These are phyloP conservation scores for Achlya flavicornis DNA, from an alignment of 2,888 invertebrate species.

Conservation along the genomic window DNA sequence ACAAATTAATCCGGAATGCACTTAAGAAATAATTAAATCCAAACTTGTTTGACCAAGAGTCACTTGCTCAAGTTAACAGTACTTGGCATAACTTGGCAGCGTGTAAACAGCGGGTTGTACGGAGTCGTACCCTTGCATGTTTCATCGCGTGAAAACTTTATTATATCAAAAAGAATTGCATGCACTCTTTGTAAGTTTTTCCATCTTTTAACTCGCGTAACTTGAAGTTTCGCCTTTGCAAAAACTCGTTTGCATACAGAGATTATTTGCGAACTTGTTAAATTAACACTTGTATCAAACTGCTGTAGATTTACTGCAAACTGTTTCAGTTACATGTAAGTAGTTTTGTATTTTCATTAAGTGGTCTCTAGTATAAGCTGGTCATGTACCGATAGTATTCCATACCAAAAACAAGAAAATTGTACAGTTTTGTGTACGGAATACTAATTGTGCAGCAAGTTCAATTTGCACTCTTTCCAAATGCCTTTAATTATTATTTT, in stretches of 20 bases:
- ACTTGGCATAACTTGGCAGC: background rate
- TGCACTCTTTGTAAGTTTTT: slow-evolving; percentile 11
- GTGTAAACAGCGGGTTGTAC: background rate
- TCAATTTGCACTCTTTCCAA: no score
- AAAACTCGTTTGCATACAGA: slow-evolving; percentile 10
- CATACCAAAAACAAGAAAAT: background rate
- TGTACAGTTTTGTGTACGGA: no score
- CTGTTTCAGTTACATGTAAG: background rate
- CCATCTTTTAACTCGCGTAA: slow-evolving; percentile 8
- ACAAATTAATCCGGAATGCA: background rate
- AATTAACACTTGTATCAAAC: background rate
- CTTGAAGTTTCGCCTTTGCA: background rate
- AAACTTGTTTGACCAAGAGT: background rate
- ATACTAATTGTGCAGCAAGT: no score
- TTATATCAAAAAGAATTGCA: slow-evolving; percentile 12
- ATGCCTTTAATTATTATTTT: no score
- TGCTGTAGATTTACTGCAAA: background rate
- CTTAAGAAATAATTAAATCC: background rate
- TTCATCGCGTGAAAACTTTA: slow-evolving; percentile 3
- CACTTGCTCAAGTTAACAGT: background rate
- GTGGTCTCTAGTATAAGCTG: no score
- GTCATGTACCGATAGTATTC: background rate
- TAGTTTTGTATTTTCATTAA: background rate
- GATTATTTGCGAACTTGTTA: slow-evolving; percentile 8
- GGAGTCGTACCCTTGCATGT: background rate